These are phyloP conservation scores for Gulo gulo DNA, from an alignment of 2,113 vertebrate genomes.

Conservation along the genomic window DNA sequence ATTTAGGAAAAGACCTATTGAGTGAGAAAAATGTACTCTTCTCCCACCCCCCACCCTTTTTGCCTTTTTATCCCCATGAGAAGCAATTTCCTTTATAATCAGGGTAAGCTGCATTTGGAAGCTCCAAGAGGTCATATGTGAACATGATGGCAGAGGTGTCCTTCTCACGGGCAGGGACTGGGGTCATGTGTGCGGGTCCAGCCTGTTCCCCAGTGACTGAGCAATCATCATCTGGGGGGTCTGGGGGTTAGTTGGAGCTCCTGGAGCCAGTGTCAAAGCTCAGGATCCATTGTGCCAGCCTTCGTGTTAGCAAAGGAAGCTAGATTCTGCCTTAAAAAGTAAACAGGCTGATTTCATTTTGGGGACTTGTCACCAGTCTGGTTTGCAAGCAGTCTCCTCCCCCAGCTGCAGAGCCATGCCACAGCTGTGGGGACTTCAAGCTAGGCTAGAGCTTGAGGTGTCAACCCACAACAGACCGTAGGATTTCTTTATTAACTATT, in stretches of 20 bases:
- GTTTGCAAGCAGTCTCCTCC: slow-evolving; percentile 71
- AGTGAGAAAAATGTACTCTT: background rate
- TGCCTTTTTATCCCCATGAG: background rate
- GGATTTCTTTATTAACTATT: slow-evolving; percentile 85
- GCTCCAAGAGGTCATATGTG: slow-evolving; percentile 68
- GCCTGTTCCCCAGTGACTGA: background rate
- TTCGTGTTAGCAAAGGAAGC: slow-evolving; percentile 69
- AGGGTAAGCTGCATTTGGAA: slow-evolving; percentile 72
- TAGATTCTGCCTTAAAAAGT: slow-evolving; percentile 40
- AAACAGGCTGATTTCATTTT: slow-evolving; percentile 60
- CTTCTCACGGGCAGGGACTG: slow-evolving; percentile 64
- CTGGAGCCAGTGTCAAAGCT: slow-evolving; percentile 52
- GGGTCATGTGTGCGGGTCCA: slow-evolving; percentile 28
- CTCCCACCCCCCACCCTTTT: background rate
- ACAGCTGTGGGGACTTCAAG: slow-evolving; percentile 78
- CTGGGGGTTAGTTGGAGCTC: background rate
- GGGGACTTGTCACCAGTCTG: slow-evolving; percentile 73
- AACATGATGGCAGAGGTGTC: slow-evolving; percentile 67
- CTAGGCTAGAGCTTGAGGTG: slow-evolving; percentile 76
- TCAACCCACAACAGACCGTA: slow-evolving; percentile 80
- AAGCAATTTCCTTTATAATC: slow-evolving; percentile 56
- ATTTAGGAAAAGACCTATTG: slow-evolving; percentile 72
- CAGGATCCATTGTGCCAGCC: slow-evolving; percentile 66
- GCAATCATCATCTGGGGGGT: background rate
- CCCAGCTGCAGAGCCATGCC: slow-evolving; percentile 74